Evolutionary conservation across 2,113 vertebrate species (phyloP), one percentile per base, ranked within the genome.

Genomic region (Pluvianellus socialis): DNA sequence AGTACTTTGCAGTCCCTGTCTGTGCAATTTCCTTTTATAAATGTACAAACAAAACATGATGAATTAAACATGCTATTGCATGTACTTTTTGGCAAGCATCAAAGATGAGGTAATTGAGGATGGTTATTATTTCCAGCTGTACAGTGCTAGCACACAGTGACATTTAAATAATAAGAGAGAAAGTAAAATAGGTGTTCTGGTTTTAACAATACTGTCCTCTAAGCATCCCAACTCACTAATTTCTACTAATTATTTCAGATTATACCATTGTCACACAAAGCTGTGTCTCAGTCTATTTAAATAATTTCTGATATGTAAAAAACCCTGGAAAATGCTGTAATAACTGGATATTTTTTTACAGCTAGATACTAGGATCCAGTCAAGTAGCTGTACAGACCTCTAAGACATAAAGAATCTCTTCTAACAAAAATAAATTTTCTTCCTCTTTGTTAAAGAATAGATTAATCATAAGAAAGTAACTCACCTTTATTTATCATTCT

Each of bases 31-130:
- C 93, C 92, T 97, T 96, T 94, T 97, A 97, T 97, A 97, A 97
- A 98, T 92, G 95, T 96, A 95, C 92, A 98, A 98, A 95, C 92
- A 98, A 97, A 97, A 96, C 45, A 85, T 86, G 79, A 97, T 98
- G 88, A 98, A 98, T 98, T 97, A 98, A 98, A 97, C 92, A 97
- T 96, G 70, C 21, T 91, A 95, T 94, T 93, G 72, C 93, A 95
- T 92, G 86, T 84, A 94, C 86, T 97, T 98, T 97, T 97, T 95
- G 97, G 96, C 96, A 97, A 97, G 72, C 89, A 95, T 97, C 87
- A 96, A 95, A 97, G 90, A 97, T 97, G 95, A 98, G 88, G 83
- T 97, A 97, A 98, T 92, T 97, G 87, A 97, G 96, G 95, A 96
- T 63, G 68, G 87, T 96, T 97, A 96, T 97, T 97, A 96, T 96